Evolutionary conservation across 2,797 vertebrate species (phyloP).

Genomic region (Danio albolineatus): DNA sequence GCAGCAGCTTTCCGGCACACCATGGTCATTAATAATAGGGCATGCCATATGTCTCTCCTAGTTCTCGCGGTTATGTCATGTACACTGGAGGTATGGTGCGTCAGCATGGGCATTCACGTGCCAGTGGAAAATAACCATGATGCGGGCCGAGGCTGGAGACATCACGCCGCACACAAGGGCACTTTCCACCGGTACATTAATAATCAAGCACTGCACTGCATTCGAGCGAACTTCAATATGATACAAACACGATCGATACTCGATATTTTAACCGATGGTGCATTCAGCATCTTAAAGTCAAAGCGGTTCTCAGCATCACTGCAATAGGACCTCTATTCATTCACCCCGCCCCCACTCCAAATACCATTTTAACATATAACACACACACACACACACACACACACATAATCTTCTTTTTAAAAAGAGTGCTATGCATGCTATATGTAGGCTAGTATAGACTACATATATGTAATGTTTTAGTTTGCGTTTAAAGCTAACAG

Average conservation of each 20-base stretch:
- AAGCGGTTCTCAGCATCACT: conserved; percentile 46
- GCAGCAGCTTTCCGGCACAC: conserved; percentile 42
- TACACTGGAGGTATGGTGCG: conserved; percentile 26
- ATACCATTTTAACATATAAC: not conserved
- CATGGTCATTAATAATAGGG: conserved; percentile 41
- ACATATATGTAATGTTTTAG: not conserved
- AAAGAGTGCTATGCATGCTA: not conserved
- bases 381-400: too few species aligned
- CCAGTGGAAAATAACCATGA: conserved; percentile 26
- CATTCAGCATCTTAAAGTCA: conserved; percentile 33
- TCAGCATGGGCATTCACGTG: conserved; percentile 33
- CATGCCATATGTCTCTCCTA: conserved; percentile 23
- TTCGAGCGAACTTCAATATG: not conserved
- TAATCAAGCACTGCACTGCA: not conserved
- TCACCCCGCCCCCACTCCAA: conserved; percentile 48
- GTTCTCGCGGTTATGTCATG: conserved; percentile 29
- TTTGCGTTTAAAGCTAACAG: not conserved
- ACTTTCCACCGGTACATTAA: not conserved
- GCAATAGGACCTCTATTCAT: conserved; percentile 31
- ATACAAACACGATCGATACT: not conserved
- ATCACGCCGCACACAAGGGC: conserved; percentile 6
- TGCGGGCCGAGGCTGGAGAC: not conserved
- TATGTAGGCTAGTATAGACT: not conserved
- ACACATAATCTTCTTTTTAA: not conserved
- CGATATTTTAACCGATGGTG: not conserved